Conservation (phyloP, 2,113 vertebrate genomes). For the Colinus virginianus region DNA sequence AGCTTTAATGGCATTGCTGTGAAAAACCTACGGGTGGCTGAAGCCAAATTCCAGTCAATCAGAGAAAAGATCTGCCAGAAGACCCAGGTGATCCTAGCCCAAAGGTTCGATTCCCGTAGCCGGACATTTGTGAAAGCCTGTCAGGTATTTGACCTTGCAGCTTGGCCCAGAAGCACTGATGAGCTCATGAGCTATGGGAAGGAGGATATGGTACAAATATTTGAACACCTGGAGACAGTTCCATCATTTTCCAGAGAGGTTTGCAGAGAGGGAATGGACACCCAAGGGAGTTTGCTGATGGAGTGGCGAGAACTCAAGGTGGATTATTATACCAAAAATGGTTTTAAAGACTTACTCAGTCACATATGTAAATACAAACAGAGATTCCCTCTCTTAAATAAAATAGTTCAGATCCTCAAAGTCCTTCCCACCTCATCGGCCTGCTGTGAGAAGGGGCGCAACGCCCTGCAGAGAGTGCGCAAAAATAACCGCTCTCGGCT, state of each 20-base stretch:
- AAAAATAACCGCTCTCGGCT: slow-evolving; percentile 90
- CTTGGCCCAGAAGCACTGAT: slow-evolving; percentile 89
- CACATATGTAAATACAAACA: slow-evolving; percentile 93
- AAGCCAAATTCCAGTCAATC: slow-evolving; percentile 97
- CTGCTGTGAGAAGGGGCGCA: slow-evolving; percentile 92
- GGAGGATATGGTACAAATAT: slow-evolving; percentile 91
- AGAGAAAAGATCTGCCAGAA: slow-evolving; percentile 96
- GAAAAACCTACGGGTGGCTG: slow-evolving; percentile 93
- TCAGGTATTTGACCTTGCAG: slow-evolving; percentile 89
- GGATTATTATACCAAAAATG: slow-evolving; percentile 90
- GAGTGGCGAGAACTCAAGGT: slow-evolving; percentile 96
- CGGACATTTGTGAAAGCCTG: slow-evolving; percentile 90
- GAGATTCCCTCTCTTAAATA: slow-evolving; percentile 90
- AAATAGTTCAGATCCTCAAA: slow-evolving; percentile 88
- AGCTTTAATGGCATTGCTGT: slow-evolving; percentile 94
- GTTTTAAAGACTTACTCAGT: slow-evolving; percentile 91
- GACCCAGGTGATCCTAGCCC: slow-evolving; percentile 90
- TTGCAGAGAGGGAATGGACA: slow-evolving; percentile 81
- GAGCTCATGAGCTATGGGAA: slow-evolving; percentile 90
- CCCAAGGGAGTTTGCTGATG: slow-evolving; percentile 83
- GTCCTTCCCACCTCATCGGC: slow-evolving; percentile 90
- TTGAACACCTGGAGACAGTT: slow-evolving; percentile 88
- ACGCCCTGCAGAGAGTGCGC: slow-evolving; percentile 86
- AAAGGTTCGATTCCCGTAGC: slow-evolving; percentile 89
- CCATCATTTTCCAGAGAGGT: slow-evolving; percentile 82